Base-by-base conservation (phyloP, 2,113 vertebrate genomes). In the Trinectes maculatus region DNA sequence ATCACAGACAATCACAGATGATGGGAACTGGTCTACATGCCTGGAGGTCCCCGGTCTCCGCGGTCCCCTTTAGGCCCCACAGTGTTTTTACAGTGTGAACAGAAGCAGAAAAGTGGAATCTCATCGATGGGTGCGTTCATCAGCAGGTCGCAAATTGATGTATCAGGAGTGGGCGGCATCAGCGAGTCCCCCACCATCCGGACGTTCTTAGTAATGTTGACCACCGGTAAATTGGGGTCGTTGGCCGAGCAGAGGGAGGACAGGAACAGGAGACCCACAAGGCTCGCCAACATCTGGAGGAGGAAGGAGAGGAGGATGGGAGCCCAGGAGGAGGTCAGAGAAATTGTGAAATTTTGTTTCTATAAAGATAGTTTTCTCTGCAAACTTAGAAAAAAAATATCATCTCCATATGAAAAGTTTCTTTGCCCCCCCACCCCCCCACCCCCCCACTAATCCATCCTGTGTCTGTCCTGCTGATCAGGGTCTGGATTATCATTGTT, bases 31-130 rank as follows among this genome's bases (percentile, higher is more conserved):
- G 21, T 54, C 3, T 4, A 51, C 48, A 0, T 74, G 85, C 93
- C 93, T 90, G 85, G 67, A 11, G 44, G 71, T 21, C 93, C 91
- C 22, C 72, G 43, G 74, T 86, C 86, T 51, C 93, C 92, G 0
- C 11, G 51, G 33, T 91, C 86, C 22, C 92, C 93, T 73, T 93
- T 92, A 60, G 74, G 77, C 5, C 87, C 89, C 4, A 8, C 2
- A 0, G 64, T 83, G 18, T 78, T 80, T 54, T 89, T 88, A 51
- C 91, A 93, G 49, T 65, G 76, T 0, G 72, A 59, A 36, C 92
- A 93, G 24, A 91, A 34, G 66, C 91, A 93, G 73, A 78, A 87
- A 51, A 83, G 80, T 1, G 92, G 90, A 11, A 92, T 74, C 61
- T 85, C 73, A 22, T 84, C 59, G 0, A 77, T 6, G 0, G 86